Evolutionary conservation across 1,140 invertebrate species (phyloP).

Genomic region (Saccostrea echinata): DNA sequence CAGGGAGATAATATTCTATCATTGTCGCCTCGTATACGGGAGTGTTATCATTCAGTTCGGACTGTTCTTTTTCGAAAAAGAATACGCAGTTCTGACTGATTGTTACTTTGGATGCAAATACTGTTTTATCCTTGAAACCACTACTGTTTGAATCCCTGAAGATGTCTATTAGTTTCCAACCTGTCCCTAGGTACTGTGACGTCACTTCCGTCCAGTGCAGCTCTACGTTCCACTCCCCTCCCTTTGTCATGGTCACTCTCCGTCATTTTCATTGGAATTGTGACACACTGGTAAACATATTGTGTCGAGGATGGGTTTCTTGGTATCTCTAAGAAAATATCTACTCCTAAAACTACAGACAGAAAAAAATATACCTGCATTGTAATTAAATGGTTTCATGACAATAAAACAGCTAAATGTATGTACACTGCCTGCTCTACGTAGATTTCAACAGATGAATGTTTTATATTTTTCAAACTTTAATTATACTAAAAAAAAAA

Average conservation of each 20-base stretch:
- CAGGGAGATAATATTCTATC: constrained; percentile 55
- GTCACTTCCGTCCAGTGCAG: constrained; percentile 64
- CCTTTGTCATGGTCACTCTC: background rate
- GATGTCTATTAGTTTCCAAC: constrained; percentile 68
- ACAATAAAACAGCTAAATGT: too few relatives aligned
- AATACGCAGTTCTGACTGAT: too few relatives aligned
- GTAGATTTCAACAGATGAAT: too few relatives aligned
- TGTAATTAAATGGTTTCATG: too few relatives aligned
- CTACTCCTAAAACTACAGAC: constrained; percentile 63
- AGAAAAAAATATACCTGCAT: too few relatives aligned
- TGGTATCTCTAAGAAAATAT: too few relatives aligned
- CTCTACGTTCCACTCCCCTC: constrained; percentile 47
- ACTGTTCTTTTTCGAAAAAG: constrained; percentile 68
- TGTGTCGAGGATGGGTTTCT: too few relatives aligned
- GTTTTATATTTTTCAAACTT: too few relatives aligned
- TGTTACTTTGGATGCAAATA: constrained; percentile 41
- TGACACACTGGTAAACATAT: too few relatives aligned
- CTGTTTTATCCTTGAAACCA: constrained; percentile 49
- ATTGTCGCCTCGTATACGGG: constrained; percentile 67
- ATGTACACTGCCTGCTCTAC: too few relatives aligned
- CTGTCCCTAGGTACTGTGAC: constrained; percentile 53
- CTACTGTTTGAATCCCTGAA: constrained; percentile 61
- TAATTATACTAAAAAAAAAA: too few relatives aligned
- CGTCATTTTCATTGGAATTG: constrained; percentile 31
- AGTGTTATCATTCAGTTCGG: constrained; percentile 60